phyloP scores from a whole-genome alignment of 1,140 invertebrate species.

The Drosophila lowei region DNA sequence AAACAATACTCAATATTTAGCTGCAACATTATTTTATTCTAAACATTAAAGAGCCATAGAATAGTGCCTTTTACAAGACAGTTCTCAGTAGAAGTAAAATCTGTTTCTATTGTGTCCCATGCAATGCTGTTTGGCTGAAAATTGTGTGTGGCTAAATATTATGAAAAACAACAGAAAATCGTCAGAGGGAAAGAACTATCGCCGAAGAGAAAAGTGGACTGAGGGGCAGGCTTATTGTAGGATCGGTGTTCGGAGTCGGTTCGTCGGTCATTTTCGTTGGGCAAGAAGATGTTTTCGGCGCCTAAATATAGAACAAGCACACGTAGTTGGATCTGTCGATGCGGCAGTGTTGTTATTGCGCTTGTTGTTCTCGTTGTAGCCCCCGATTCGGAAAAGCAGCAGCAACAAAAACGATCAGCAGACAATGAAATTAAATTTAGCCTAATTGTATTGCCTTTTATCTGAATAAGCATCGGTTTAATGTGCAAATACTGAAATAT shows the following conservation, averaged over 20 bases:
- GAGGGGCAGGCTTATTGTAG: conserved; percentile 17
- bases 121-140: conserved; percentile 45
- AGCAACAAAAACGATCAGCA: conserved; percentile 19
- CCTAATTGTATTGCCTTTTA: conserved; percentile 58
- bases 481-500: conserved; percentile 30
- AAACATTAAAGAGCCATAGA: too few species aligned
- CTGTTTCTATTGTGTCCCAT: conserved; percentile 42
- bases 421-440: conserved; percentile 65
- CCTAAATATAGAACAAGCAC: conserved; percentile 74
- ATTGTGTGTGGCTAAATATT: conserved; percentile 65
- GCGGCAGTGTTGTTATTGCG: conserved; percentile 49
- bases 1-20: too few species aligned
- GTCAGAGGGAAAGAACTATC: conserved; percentile 28
- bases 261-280: conserved; percentile 62
- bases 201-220: neutral
- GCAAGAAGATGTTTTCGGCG: conserved; percentile 59
- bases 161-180: conserved; percentile 64
- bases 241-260: conserved; percentile 18
- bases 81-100: neutral
- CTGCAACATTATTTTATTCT: too few species aligned
- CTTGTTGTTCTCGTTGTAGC: conserved; percentile 30
- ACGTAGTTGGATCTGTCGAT: conserved; percentile 75
- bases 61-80: too few species aligned
- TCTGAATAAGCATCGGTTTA: conserved; percentile 43
- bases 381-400: conserved; percentile 40